phyloP scores from a whole-genome alignment of 2,888 invertebrate species.

The Thecocarcelia acutangulata region DNA sequence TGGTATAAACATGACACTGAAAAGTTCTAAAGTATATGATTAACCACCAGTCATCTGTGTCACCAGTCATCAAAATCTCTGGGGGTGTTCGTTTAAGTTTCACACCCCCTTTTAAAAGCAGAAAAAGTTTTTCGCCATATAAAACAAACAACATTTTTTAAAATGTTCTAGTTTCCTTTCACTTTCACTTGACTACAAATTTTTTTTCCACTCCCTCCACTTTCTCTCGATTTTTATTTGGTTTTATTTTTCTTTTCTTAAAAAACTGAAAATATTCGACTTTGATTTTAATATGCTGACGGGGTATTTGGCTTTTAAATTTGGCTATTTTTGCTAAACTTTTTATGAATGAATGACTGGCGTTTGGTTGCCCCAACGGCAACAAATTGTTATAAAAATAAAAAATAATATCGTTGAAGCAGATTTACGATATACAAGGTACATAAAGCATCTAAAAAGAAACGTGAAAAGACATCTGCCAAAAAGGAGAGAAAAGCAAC shows the following conservation, averaged over 20 bases:
- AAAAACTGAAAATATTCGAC: conserved; percentile 44
- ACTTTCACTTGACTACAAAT: conserved; percentile 1
- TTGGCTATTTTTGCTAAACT: conserved; percentile 2
- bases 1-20: too few relatives aligned
- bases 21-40: too few relatives aligned
- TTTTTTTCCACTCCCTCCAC: not conserved
- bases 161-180: conserved; percentile 7
- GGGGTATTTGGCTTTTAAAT: not conserved
- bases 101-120: not conserved
- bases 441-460: conserved; percentile 96
- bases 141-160: too few relatives aligned
- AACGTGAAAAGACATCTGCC: conserved; percentile 95
- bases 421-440: conserved; percentile 96
- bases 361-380: not conserved
- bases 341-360: conserved; percentile 2
- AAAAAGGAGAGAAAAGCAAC: conserved; percentile 98
- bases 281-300: conserved; percentile 36
- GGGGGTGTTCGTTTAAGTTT: too few relatives aligned
- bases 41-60: too few relatives aligned
- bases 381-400: conserved; percentile 1
- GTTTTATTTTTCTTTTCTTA: conserved; percentile 9
- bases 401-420: conserved; percentile 48
- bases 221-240: not conserved
- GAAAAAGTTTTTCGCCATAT: not conserved
- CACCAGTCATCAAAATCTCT: too few relatives aligned